These are phyloP conservation scores for Corythornis leucogaster DNA, from an alignment of 2,797 vertebrate genomes.

Conservation along the genomic window DNA sequence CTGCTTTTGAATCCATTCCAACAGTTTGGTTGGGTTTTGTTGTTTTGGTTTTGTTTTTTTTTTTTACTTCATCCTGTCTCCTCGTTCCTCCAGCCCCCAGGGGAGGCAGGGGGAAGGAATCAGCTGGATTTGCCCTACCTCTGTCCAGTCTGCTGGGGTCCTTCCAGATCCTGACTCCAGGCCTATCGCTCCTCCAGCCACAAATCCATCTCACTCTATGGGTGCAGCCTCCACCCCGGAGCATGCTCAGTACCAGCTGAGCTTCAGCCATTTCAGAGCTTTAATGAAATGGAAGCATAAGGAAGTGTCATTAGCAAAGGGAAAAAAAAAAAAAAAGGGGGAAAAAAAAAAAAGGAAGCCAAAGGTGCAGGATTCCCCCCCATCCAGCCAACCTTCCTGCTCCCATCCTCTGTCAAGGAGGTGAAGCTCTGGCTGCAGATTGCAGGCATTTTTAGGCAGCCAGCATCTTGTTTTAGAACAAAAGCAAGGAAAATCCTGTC, in stretches of 20 bases:
- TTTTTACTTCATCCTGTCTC: conserved; percentile 21
- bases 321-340: not conserved
- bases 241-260: conserved; percentile 79
- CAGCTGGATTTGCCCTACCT: conserved; percentile 63
- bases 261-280: conserved; percentile 80
- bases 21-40: not conserved
- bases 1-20: conserved; percentile 59
- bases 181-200: conserved; percentile 73
- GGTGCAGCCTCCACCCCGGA: conserved; percentile 76
- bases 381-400: conserved; percentile 5
- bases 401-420: conserved; percentile 17
- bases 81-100: not conserved
- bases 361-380: not conserved
- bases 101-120: not conserved
- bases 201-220: conserved; percentile 76
- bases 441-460: conserved; percentile 20
- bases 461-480: conserved; percentile 25
- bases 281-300: conserved; percentile 76
- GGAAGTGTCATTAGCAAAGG: conserved; percentile 72
- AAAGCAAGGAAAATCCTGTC: conserved; percentile 44
- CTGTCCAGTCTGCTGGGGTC: conserved; percentile 61
- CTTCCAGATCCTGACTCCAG: conserved; percentile 70
- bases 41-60: no score
- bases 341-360: not conserved
- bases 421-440: not conserved